Evolutionary conservation across 2,797 vertebrate species (phyloP).

Genomic region (Coregonus ussuriensis): DNA sequence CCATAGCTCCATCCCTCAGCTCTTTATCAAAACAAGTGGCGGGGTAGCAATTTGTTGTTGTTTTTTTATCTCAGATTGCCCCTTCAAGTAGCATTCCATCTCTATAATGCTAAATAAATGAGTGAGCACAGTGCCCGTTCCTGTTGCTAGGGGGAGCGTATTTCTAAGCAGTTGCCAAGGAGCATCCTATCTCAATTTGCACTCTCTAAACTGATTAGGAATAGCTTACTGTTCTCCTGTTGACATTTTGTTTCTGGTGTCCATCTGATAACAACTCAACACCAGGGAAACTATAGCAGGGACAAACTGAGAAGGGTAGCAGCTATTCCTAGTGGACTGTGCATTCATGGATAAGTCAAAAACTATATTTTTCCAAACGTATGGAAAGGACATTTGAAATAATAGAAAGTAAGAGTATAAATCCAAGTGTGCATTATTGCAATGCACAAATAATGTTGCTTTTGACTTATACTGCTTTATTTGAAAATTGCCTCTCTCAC

Average conservation of each 20-base stretch:
- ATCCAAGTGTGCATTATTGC: neutral
- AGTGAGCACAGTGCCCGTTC: neutral
- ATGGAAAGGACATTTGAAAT: neutral
- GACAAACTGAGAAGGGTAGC: neutral
- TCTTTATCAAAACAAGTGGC: neutral
- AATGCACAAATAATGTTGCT: neutral
- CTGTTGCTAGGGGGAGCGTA: neutral
- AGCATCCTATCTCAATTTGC: neutral
- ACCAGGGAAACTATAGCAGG: neutral
- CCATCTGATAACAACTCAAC: neutral
- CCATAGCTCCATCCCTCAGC: neutral
- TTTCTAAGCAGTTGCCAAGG: neutral
- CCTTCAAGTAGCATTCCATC: too few species aligned
- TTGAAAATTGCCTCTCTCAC: neutral
- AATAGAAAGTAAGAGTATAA: neutral
- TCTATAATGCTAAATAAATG: neutral
- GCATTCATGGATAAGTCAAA: neutral
- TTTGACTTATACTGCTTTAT: neutral
- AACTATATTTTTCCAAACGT: neutral
- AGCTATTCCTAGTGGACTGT: neutral
- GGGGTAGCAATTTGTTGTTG: neutral
- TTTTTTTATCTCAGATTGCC: neutral
- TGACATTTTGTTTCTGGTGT: neutral
- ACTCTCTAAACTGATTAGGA: neutral
- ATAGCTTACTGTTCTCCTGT: neutral